Conservation (phyloP, 1,140 invertebrate species). For the Drosophila pectinifera region DNA sequence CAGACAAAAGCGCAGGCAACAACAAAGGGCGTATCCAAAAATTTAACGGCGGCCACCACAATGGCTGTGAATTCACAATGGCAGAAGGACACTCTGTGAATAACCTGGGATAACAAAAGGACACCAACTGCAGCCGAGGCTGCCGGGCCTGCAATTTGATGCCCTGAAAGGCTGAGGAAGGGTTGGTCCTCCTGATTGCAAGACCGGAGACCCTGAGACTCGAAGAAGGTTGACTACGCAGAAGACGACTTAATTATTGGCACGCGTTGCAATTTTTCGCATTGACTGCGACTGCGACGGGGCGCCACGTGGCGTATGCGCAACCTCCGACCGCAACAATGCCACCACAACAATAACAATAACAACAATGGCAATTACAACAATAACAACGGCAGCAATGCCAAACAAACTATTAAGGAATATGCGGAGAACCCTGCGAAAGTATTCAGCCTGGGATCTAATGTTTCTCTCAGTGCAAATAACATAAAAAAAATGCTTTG, state of each 20-base stretch:
- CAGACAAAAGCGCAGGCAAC: constrained; percentile 78
- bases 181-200: constrained; percentile 18
- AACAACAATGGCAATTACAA: constrained; percentile 29
- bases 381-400: constrained; percentile 19
- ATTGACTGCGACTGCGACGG: constrained; percentile 52
- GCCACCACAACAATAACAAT: constrained; percentile 26
- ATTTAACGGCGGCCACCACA: constrained; percentile 76
- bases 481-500: constrained; percentile 17
- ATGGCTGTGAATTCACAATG: constrained; percentile 63
- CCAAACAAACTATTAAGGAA: constrained; percentile 58
- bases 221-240: constrained; percentile 14
- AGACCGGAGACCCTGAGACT: background rate
- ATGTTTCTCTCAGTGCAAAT: background rate
- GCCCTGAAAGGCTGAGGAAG: constrained; percentile 37
- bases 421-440: constrained; percentile 25
- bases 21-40: constrained; percentile 78
- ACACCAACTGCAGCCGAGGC: constrained; percentile 72
- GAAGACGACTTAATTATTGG: constrained; percentile 76
- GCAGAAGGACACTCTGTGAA: constrained; percentile 70
- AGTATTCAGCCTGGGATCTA: constrained; percentile 3
- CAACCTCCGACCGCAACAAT: constrained; percentile 67
- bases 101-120: constrained; percentile 74
- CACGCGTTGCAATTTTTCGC: constrained; percentile 80
- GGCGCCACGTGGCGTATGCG: constrained; percentile 75
- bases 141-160: constrained; percentile 80